A percentile compares a stretch with the other conserved stretches of the same genome.
Conservation (phyloP, 2,113 vertebrate species). For the Lethenteron camtschaticum region DNA sequence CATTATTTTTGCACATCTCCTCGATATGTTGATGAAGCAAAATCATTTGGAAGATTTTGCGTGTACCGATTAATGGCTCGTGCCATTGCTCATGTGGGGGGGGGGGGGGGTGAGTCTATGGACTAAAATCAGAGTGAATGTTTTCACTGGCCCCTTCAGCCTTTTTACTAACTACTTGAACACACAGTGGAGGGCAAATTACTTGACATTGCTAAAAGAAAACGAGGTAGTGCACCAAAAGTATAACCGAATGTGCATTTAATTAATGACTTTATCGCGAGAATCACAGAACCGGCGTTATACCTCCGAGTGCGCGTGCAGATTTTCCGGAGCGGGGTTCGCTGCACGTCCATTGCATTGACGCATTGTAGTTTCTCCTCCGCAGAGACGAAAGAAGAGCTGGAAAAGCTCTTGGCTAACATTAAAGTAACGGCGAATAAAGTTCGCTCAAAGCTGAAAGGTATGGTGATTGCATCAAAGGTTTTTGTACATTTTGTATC, state of each 20-base stretch:
- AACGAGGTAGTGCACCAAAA: neutral
- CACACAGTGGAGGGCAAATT: too few relatives aligned
- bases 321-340: neutral
- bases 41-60: too few relatives aligned
- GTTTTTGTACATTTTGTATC: neutral
- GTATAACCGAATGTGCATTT: neutral
- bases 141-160: too few relatives aligned
- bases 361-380: conserved; percentile 10
- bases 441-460: conserved; percentile 86
- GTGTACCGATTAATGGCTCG: too few relatives aligned
- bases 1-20: too few relatives aligned
- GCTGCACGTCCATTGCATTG: too few relatives aligned
- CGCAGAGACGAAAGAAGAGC: conserved; percentile 67
- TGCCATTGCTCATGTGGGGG: too few relatives aligned
- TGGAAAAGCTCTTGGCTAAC: conserved; percentile 79
- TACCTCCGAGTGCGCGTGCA: neutral
- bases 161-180: too few relatives aligned
- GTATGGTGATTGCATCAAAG: conserved; percentile 27
- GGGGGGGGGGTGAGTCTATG: too few relatives aligned
- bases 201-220: neutral
- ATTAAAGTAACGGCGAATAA: conserved; percentile 93
- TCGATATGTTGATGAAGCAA: too few relatives aligned
- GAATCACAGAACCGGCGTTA: neutral
- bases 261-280: neutral
- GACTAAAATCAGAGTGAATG: too few relatives aligned